Evolutionary conservation across 2,113 vertebrate genomes (phyloP), one percentile per base, ranked within the genome.

Genomic region (Syngnathus floridae): DNA sequence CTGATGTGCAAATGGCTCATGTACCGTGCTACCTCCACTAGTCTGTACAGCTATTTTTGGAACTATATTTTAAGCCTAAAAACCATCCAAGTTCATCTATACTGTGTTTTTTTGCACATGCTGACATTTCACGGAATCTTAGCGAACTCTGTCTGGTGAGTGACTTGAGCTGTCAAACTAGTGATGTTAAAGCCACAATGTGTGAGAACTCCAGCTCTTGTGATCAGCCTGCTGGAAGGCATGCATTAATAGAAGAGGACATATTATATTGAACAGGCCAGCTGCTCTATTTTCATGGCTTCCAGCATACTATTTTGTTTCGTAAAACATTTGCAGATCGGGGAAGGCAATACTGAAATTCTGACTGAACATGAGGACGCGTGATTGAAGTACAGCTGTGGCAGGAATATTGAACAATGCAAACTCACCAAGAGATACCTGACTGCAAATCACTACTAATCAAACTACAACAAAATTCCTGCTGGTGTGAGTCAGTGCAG

Each of bases 361-460:
- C 45, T 70, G 69, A 74, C 67, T 36, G 57, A 81, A 82, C 76
- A 77, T 26, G 70, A 79, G 69, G 51, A 64, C 64, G 59, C 56
- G 52, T 74, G 79, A 79, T 77, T 75, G 78, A 78, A 72, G 74
- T 36, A 59, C 62, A 66, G 69, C 14, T 62, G 69, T 64, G 79
- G 78, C 67, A 67, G 74, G 71, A 74, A 82, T 38, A n/a, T 26
- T 35, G 61, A 63, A 62, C 61, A 52, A 61, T 79, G 70, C 64
- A 69, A 80, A 85, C 73, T 78, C 78, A 78, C 76, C 78, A 73
- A 49, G 58, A 40, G 76, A 64, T 74, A 79, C 62, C 4, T 1
- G 60, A 73, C 76, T 82, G 81, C 76, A 78, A 81, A 82, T 82
- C 65, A 68, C 63, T 61, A 58, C 76, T 81, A 82, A 86, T 88